phyloP scores from a whole-genome alignment of 2,113 vertebrate genomes.

The Scatophagus argus region DNA sequence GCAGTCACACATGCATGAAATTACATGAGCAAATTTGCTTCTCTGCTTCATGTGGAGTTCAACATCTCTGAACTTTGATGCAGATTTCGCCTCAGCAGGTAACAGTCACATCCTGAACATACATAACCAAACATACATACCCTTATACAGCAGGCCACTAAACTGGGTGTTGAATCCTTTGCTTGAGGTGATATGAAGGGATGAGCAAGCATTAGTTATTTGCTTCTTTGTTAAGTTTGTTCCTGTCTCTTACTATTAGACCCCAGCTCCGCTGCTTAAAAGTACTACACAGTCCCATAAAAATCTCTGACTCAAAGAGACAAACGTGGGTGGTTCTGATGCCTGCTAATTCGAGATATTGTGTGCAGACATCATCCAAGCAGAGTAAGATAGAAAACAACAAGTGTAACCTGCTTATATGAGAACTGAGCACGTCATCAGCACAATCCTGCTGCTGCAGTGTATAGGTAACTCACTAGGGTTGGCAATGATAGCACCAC shows the following conservation, averaged over 20 bases:
- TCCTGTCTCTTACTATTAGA: background rate
- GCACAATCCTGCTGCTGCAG: background rate
- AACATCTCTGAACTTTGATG: no score
- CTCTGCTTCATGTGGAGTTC: no score
- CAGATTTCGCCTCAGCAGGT: no score
- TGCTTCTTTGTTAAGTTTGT: background rate
- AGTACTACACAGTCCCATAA: background rate
- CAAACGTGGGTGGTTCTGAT: no score
- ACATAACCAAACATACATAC: no score
- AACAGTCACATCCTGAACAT: no score
- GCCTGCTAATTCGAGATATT: background rate
- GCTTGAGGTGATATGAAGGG: constrained; percentile 2
- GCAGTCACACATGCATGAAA: no score
- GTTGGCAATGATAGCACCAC: background rate
- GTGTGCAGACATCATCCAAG: background rate
- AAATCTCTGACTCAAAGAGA: background rate
- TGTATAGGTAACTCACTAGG: background rate
- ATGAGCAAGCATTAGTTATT: constrained; percentile 5
- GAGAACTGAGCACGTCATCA: background rate
- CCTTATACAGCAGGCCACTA: background rate
- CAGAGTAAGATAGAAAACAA: background rate
- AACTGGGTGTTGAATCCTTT: background rate
- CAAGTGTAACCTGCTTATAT: background rate
- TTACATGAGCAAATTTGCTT: no score
- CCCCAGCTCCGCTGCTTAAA: background rate